Evolutionary conservation across 2,113 vertebrate species (phyloP).

Genomic region (Carollia perspicillata): DNA sequence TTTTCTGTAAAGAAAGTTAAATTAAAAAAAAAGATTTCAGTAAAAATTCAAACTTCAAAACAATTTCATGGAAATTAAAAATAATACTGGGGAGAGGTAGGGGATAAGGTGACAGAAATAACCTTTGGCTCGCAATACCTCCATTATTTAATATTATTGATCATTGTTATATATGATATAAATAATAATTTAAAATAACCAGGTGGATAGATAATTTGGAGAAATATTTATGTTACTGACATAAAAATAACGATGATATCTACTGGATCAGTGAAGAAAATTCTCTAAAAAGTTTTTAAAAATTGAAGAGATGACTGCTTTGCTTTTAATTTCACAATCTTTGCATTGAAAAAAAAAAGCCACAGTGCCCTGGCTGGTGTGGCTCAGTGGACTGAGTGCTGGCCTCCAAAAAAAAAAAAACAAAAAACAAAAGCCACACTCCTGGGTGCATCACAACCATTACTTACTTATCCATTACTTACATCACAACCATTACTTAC

Average conservation of each 20-base stretch:
- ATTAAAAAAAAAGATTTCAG: background rate
- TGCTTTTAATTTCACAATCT: background rate
- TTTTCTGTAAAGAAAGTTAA: background rate
- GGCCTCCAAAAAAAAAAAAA: too few relatives aligned
- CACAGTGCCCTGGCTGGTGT: too few relatives aligned
- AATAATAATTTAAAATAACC: background rate
- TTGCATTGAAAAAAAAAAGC: background rate
- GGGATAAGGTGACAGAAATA: background rate
- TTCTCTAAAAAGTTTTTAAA: background rate
- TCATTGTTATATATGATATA: background rate
- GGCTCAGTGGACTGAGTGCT: too few relatives aligned
- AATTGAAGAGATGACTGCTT: background rate
- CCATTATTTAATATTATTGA: background rate
- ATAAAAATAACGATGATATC: background rate
- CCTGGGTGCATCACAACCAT: background rate
- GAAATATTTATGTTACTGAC: background rate
- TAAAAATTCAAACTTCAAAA: slow-evolving; percentile 22
- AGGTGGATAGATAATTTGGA: background rate
- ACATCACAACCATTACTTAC: background rate
- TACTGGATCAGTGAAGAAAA: background rate
- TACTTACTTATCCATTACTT: background rate
- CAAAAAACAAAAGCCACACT: too few relatives aligned
- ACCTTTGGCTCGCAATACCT: background rate
- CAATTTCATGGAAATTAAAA: background rate
- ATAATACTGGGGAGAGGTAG: background rate